Evolutionary conservation across 2,113 vertebrate genomes (phyloP), one percentile per base, ranked within the genome.

Genomic region (Ochotona princeps): DNA sequence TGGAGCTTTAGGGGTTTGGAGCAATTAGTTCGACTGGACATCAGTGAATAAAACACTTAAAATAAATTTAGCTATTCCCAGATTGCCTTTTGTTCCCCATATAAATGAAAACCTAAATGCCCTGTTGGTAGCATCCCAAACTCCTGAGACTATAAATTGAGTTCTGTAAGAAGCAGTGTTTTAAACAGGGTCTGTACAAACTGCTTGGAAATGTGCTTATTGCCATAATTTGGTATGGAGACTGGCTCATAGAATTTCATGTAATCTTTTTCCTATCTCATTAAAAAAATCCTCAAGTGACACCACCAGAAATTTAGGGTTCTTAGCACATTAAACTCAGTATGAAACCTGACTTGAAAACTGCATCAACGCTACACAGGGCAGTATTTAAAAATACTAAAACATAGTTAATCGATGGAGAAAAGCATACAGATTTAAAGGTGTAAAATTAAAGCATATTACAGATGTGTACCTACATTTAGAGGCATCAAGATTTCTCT

Each of bases 21-120:
- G 97, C 97, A 98, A 98, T 97, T 97, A 97, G 94, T 98, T 97
- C 98, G 97, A 98, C 97, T 97, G 98, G 98, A 98, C 97, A 97
- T 97, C 92, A 87, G 93, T 96, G 96, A 97, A 96, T 96, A 97
- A 98, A 96, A 97, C 96, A 93, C 96, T 94, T 97, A 84, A 96
- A 97, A 97, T 96, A 97, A 96, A 96, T 97, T 97, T 95, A 97
- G 89, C 94, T 98, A 96, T 96, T 98, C 97, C 96, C 96, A 97
- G 96, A 96, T 96, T 97, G 92, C 90, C 97, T 95, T 97, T 97
- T 97, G 92, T 97, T 97, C 97, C 94, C 97, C 94, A 96, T 92
- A 96, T 93, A 97, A 97, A 95, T 90, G 75, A 97, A 98, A 97
- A 94, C 79, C 83, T 93, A 92, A 15, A 18, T 96, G 94, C 96